Conservation (phyloP, 1,140 invertebrate genomes). For the Drosophila kikkawai region DNA sequence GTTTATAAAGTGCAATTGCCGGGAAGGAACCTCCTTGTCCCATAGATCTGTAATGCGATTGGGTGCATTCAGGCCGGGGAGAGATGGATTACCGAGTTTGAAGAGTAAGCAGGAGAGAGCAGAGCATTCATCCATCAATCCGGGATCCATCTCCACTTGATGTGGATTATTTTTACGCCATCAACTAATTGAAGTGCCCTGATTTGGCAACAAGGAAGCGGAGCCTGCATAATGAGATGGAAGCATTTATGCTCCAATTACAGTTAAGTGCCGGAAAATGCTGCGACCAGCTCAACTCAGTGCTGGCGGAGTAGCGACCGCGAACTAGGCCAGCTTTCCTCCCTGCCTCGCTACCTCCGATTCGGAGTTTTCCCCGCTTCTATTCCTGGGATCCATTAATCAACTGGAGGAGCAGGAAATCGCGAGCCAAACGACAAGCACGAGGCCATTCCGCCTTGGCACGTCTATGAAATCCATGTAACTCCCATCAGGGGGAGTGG, state of each 20-base stretch:
- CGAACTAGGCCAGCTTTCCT: constrained; percentile 41
- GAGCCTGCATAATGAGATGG: constrained; percentile 75
- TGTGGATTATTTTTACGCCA: constrained; percentile 60
- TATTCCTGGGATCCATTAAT: constrained; percentile 64
- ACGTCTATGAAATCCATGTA: constrained; percentile 73
- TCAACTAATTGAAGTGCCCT: constrained; percentile 76
- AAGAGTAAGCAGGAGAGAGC: neutral
- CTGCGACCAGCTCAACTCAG: constrained; percentile 54
- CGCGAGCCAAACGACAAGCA: constrained; percentile 55
- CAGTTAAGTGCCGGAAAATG: constrained; percentile 78
- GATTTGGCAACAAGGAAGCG: constrained; percentile 55
- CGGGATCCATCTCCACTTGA: constrained; percentile 9
- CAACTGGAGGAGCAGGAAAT: constrained; percentile 56
- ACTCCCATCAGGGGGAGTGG: constrained; percentile 28
- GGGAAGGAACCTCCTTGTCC: constrained; percentile 13
- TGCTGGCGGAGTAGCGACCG: constrained; percentile 53
- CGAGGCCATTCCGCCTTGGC: constrained; percentile 70
- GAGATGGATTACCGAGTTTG: neutral
- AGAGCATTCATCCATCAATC: constrained; percentile 55
- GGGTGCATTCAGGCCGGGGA: neutral
- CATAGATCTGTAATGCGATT: constrained; percentile 44
- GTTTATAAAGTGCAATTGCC: constrained; percentile 49
- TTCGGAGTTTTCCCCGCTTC: constrained; percentile 6
- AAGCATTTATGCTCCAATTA: constrained; percentile 78
- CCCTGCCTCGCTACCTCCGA: neutral